A percentile compares a stretch with the other conserved stretches of the same genome.
phyloP scores from a whole-genome alignment of 2,113 vertebrate species.

The Rhagologus leucostigma region DNA sequence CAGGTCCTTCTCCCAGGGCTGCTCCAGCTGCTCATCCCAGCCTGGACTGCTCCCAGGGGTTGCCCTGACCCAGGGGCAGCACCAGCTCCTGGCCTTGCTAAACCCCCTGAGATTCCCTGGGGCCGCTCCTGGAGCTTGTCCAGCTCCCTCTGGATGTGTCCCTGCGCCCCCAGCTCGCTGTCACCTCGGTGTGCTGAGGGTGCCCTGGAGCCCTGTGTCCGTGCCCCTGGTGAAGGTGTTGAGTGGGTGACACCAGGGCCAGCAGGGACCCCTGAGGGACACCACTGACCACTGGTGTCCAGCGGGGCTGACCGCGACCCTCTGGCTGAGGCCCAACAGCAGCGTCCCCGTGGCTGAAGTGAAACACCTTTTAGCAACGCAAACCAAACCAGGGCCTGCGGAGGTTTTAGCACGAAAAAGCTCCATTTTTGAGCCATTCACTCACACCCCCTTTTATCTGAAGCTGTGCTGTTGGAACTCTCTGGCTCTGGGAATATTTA shows the following conservation, averaged over 20 bases:
- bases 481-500: background rate
- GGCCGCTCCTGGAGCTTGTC: background rate
- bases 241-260: background rate
- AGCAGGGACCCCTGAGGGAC: background rate
- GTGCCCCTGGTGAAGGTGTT: fast-evolving
- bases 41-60: background rate
- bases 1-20: background rate
- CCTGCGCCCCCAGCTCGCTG: background rate
- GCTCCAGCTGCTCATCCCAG: background rate
- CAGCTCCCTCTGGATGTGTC: background rate
- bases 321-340: background rate
- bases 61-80: background rate
- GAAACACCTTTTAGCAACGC: fast-evolving
- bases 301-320: background rate
- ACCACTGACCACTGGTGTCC: background rate
- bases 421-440: background rate
- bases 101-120: fast-evolving
- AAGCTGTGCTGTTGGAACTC: background rate
- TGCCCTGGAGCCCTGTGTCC: background rate
- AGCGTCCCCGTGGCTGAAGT: fast-evolving
- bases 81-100: background rate
- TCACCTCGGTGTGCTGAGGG: background rate
- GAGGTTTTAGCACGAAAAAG: background rate
- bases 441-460: background rate
- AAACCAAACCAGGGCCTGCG: fast-evolving